Evolutionary conservation across 2,888 invertebrate genomes (phyloP).

Genomic region (Onchidella celtica): DNA sequence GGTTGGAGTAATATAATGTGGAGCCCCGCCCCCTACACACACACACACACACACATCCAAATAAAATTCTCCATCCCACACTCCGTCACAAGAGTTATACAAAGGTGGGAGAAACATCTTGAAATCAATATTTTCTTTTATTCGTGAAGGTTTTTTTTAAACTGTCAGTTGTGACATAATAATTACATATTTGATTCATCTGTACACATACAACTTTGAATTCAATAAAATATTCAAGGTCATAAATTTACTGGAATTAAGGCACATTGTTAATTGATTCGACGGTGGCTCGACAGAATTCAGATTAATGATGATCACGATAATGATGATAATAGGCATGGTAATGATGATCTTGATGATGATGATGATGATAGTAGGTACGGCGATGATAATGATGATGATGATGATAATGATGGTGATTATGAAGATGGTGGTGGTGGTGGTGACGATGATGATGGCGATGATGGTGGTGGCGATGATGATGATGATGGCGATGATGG

Average conservation of each 20-base stretch:
- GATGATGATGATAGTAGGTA: background rate
- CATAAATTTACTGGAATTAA: constrained; percentile 10
- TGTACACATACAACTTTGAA: too few relatives aligned
- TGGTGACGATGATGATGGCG: background rate
- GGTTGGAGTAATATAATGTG: too few relatives aligned
- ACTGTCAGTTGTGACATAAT: too few relatives aligned
- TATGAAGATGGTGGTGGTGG: background rate
- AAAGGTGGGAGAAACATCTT: too few relatives aligned
- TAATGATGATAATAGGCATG: background rate
- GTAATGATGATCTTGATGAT: background rate
- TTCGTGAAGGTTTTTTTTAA: too few relatives aligned
- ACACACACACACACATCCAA: too few relatives aligned
- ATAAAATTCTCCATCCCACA: too few relatives aligned
- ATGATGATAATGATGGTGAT: background rate
- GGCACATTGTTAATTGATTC: background rate
- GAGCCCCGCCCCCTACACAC: too few relatives aligned
- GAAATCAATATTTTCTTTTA: too few relatives aligned
- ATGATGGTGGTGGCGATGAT: background rate
- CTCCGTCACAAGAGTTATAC: too few relatives aligned
- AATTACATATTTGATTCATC: too few relatives aligned
- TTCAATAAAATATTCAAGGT: too few relatives aligned
- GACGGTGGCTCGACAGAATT: background rate
- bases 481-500: background rate
- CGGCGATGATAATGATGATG: background rate
- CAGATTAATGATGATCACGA: background rate